A percentile compares a stretch with the other conserved stretches of the same genome.
phyloP scores from a whole-genome alignment of 1,140 invertebrate genomes.

The Vollenhovia emeryi region DNA sequence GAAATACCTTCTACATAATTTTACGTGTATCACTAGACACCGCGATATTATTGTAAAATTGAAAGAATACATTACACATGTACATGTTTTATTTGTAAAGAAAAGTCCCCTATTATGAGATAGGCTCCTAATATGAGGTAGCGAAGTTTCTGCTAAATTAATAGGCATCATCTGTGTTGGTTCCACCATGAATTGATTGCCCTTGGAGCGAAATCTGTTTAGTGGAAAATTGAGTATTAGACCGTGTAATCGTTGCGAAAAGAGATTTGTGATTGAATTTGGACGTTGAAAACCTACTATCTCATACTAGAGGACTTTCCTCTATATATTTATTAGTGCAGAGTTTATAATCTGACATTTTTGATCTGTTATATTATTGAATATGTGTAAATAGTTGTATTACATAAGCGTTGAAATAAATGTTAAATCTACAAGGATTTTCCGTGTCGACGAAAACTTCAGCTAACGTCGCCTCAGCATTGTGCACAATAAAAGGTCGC shows the following conservation, averaged over 20 bases:
- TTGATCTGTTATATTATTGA: background rate
- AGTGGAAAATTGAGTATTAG: too few species aligned
- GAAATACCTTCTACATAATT: background rate
- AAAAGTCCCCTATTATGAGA: too few species aligned
- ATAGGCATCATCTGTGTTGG: too few species aligned
- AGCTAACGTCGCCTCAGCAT: constrained; percentile 9
- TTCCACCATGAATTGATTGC: too few species aligned
- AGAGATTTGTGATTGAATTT: too few species aligned
- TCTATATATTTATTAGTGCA: background rate
- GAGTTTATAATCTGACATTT: background rate
- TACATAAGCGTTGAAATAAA: background rate
- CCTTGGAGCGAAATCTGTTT: too few species aligned
- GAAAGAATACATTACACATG: background rate
- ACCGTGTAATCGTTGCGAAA: too few species aligned
- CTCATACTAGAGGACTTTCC: too few species aligned
- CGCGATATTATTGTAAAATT: background rate
- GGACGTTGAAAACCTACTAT: too few species aligned
- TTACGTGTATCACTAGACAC: background rate
- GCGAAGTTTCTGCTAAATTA: too few species aligned
- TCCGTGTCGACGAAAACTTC: background rate
- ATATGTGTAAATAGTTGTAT: background rate
- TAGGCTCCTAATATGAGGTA: too few species aligned
- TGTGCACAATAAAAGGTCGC: background rate
- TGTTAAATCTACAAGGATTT: background rate
- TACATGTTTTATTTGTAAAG: too few species aligned